Conservation (phyloP, 2,797 vertebrate genomes). For the Melopsittacus undulatus region DNA sequence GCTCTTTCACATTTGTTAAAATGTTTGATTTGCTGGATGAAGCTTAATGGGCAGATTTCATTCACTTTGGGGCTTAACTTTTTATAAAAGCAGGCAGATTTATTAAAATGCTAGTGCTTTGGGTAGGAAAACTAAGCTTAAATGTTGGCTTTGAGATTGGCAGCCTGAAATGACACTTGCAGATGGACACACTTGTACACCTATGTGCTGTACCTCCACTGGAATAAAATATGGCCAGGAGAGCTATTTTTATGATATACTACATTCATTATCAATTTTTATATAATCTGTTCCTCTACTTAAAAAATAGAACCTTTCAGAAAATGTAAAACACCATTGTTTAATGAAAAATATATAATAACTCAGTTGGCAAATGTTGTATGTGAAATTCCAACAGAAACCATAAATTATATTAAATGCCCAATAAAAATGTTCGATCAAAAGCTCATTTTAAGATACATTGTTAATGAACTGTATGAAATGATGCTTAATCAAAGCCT, state of each 20-base stretch:
- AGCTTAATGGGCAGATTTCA: neutral
- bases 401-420: slow-evolving; percentile 80
- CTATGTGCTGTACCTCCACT: neutral
- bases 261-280: slow-evolving; percentile 66
- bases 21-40: neutral
- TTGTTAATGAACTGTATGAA: slow-evolving; percentile 80
- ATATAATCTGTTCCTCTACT: slow-evolving; percentile 6
- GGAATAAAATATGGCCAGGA: neutral
- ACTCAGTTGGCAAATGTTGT: slow-evolving; percentile 72
- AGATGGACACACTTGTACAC: neutral
- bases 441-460: slow-evolving; percentile 81
- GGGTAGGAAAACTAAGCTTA: neutral
- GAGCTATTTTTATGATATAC: slow-evolving; percentile 45
- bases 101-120: neutral
- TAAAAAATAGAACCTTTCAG: slow-evolving; percentile 45
- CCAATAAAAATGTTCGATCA: slow-evolving; percentile 81
- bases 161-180: neutral
- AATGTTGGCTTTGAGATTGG: neutral
- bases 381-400: slow-evolving; percentile 75
- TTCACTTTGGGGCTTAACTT: neutral
- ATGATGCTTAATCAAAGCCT: slow-evolving; percentile 79
- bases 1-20: neutral
- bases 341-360: slow-evolving; percentile 74
- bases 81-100: neutral
- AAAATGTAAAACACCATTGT: slow-evolving; percentile 56